A percentile compares a stretch with the other conserved stretches of the same genome.
Evolutionary conservation across 2,113 vertebrate genomes (phyloP).

Genomic region (Vicugna pacos): DNA sequence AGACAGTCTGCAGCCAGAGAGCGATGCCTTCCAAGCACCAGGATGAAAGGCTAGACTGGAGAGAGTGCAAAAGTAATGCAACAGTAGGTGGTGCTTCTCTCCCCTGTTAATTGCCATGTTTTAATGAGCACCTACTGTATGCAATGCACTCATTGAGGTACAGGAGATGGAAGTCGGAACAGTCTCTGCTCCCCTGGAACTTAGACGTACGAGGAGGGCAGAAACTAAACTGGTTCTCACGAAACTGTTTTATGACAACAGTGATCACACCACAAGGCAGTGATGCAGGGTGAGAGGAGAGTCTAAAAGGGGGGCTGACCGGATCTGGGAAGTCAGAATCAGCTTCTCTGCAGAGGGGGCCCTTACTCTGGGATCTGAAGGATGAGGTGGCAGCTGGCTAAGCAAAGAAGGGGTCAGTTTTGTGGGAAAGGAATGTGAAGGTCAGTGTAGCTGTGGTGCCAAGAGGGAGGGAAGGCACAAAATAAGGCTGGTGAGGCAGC

Average conservation of each 20-base stretch:
- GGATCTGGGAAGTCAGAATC: neutral
- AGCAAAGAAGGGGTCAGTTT: neutral
- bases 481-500: neutral
- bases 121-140: neutral
- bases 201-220: neutral
- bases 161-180: neutral
- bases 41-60: neutral
- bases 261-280: neutral
- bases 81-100: neutral
- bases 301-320: no score
- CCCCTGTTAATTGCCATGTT: neutral
- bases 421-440: neutral
- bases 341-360: neutral
- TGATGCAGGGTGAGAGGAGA: no score
- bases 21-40: neutral
- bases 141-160: fast-evolving
- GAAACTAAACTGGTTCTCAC: neutral
- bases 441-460: no score
- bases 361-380: neutral
- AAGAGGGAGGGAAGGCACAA: neutral
- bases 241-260: neutral
- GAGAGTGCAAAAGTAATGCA: neutral
- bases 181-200: neutral
- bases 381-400: neutral
- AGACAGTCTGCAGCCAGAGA: neutral